Percentiles rank a stretch among this genome's conserved stretches.
Evolutionary conservation across 2,888 invertebrate genomes (phyloP).

Genomic region (Diaperis boleti): DNA sequence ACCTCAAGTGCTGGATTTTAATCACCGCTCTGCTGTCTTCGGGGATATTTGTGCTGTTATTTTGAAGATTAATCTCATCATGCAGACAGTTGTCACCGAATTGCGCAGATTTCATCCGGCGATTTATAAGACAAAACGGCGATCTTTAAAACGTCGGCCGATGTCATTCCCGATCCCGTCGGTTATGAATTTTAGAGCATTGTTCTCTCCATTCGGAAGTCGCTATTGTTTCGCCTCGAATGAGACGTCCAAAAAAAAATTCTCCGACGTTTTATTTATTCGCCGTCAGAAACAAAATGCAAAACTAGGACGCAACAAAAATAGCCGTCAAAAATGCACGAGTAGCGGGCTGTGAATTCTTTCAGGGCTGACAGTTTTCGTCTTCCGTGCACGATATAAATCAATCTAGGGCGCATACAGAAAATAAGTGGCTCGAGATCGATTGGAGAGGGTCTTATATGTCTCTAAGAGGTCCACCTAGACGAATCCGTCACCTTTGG

Average conservation of each 20-base stretch:
- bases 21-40: slow-evolving; percentile 29
- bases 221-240: slow-evolving; percentile 21
- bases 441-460: no score
- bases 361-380: neutral
- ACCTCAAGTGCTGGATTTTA: slow-evolving; percentile 30
- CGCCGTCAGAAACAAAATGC: slow-evolving; percentile 25
- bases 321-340: slow-evolving; percentile 28
- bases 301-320: slow-evolving; percentile 18
- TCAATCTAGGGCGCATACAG: no score
- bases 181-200: slow-evolving; percentile 25
- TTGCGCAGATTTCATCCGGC: slow-evolving; percentile 17
- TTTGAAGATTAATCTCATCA: slow-evolving; percentile 28
- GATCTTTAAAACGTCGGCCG: slow-evolving; percentile 28
- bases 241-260: slow-evolving; percentile 25
- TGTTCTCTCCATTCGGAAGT: slow-evolving; percentile 21
- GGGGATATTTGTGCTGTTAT: slow-evolving; percentile 23
- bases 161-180: slow-evolving; percentile 16
- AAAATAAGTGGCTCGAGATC: no score
- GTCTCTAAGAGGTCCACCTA: no score
- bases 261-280: slow-evolving; percentile 26
- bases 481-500: no score
- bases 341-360: slow-evolving; percentile 9
- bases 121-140: slow-evolving; percentile 31
- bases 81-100: slow-evolving; percentile 22
- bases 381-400: slow-evolving; percentile 52